Percentiles rank a stretch among this genome's conserved stretches.
Evolutionary conservation across 2,888 invertebrate species (phyloP).

Genomic region (Zootermopsis nevadensis): DNA sequence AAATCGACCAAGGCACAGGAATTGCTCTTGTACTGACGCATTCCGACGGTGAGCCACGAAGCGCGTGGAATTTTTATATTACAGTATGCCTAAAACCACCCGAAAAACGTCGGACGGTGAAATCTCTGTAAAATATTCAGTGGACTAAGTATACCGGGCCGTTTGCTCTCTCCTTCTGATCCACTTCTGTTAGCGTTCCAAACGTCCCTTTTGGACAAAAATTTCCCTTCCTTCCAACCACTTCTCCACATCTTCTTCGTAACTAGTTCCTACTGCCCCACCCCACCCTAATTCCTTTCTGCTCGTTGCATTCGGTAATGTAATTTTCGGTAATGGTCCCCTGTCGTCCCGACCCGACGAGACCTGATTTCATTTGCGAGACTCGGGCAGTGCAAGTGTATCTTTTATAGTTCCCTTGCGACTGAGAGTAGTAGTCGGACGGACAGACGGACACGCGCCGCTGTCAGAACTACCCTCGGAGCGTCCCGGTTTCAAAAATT

Average conservation of each 20-base stretch:
- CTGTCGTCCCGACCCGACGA: background rate
- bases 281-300: constrained; percentile 6
- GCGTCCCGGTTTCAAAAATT: too few species aligned
- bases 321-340: constrained; percentile 21
- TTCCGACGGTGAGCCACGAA: background rate
- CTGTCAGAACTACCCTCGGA: background rate
- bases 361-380: constrained; percentile 4
- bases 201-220: background rate
- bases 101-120: background rate
- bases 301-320: constrained; percentile 25
- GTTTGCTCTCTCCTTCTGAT: background rate
- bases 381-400: background rate
- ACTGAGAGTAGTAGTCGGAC: background rate
- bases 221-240: background rate
- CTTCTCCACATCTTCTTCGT: background rate
- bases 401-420: background rate
- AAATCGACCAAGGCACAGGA: background rate
- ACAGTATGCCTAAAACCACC: background rate
- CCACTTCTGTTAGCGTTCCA: background rate
- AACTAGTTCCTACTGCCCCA: background rate
- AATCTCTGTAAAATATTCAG: background rate
- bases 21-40: background rate
- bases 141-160: background rate
- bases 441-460: background rate
- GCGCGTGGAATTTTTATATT: constrained; percentile 2